Evolutionary conservation across 2,888 invertebrate genomes (phyloP), one percentile per base, ranked within the genome.

Genomic region (Pherbina coryleti): DNA sequence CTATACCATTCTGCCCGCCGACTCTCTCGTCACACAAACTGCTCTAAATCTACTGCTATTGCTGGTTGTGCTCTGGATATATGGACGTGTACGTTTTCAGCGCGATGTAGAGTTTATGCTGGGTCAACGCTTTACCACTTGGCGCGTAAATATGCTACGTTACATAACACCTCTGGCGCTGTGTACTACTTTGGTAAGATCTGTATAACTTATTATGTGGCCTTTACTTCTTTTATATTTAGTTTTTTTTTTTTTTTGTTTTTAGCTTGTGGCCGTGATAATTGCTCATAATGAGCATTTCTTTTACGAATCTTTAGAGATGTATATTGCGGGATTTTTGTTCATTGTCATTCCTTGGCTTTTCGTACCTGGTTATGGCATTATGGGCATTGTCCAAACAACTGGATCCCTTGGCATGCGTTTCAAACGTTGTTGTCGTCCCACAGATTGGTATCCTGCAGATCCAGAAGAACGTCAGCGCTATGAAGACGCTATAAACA

Each of bases 1-100:
- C 22, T 84, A 82, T 37, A 80, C 82, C 0, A 77, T 80, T 0
- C 22, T 86, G 14, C 37, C 81, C 0, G 14, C 82, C 62, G 82
- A 84, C 57, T 71, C 83, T 0, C 72, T 85, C 0, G 49, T 86
- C 5, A 81, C 79, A 0, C 85, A 87, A 73, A 82, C 84, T 8
- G 0, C 83, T 0, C 77, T 88, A 5, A 86, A 87, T 57, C 57
- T 94, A 3, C 91, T 95, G 78, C 95, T 98, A 89, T 92, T 96
- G 14, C 87, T 95, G 60, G 94, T 95, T 53, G 93, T 96, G 11
- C 93, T 95, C 1, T 97, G 96, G 94, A 93, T 94, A 44, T 97
- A 97, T 86, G 97, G 97, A 80, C 91, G 92, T 11, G 89, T 91
- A n/a, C 91, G 91, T 78, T 92, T 95, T 75, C 91, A 92, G 69